phyloP scores from a whole-genome alignment of 2,797 vertebrate species.

The Cirrhinus molitorella region DNA sequence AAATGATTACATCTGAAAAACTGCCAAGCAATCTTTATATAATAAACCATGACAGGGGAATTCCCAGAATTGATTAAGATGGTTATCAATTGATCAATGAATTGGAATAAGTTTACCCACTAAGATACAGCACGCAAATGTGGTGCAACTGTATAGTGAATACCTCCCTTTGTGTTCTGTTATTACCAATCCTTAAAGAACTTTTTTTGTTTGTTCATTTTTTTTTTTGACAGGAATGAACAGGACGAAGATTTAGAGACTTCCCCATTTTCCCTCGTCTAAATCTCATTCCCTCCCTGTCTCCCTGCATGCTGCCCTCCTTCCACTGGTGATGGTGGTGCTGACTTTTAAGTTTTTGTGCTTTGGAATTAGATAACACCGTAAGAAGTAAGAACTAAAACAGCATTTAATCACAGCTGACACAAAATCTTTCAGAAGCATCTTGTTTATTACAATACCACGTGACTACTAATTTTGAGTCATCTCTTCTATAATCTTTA shows the following conservation, averaged over 20 bases:
- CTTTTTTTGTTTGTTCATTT: conserved; percentile 69
- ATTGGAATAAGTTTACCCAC: neutral
- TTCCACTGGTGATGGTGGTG: conserved; percentile 67
- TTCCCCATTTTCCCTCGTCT: neutral
- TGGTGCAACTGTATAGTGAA: neutral
- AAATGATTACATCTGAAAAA: neutral
- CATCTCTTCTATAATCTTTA: conserved; percentile 55
- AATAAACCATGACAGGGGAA: neutral
- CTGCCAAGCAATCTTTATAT: neutral
- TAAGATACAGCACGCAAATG: neutral
- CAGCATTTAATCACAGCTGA: neutral
- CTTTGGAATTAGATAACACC: neutral
- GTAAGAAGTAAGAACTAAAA: conserved; percentile 7
- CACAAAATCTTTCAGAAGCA: neutral
- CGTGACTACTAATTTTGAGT: neutral
- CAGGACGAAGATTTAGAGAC: conserved; percentile 64
- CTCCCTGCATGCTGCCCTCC: conserved; percentile 57
- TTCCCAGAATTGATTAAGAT: too few species aligned
- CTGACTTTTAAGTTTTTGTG: neutral
- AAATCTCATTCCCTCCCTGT: neutral
- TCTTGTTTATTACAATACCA: neutral
- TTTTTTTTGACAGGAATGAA: conserved; percentile 79
- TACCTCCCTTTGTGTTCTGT: neutral
- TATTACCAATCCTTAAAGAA: conserved; percentile 73
- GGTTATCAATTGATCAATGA: neutral